Percentiles rank a stretch among this genome's conserved stretches.
These are phyloP conservation scores for Parauchenoglanis punctatus DNA, from an alignment of 2,797 vertebrate genomes.

Conservation along the genomic window DNA sequence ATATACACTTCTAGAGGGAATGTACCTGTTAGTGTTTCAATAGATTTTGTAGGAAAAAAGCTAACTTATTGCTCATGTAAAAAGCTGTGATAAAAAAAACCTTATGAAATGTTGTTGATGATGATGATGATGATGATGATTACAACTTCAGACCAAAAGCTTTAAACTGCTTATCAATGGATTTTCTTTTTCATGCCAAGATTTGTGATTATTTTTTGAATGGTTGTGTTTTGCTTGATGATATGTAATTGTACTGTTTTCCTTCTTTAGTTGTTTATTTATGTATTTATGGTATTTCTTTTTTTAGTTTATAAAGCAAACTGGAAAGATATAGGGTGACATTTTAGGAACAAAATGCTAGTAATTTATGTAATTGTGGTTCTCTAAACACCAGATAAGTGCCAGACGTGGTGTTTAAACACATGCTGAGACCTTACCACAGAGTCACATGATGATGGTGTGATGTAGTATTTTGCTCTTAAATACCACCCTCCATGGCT, in stretches of 20 bases:
- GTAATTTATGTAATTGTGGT: neutral
- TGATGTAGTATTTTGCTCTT: neutral
- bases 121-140: constrained; percentile 59
- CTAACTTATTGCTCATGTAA: constrained; percentile 73
- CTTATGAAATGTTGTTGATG: constrained; percentile 55
- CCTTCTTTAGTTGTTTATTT: constrained; percentile 79
- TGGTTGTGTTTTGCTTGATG: constrained; percentile 44
- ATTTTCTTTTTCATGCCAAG: constrained; percentile 72
- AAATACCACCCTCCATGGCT: neutral
- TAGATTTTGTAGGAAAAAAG: constrained; percentile 75
- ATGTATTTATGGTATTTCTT: constrained; percentile 67
- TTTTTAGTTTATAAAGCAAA: constrained; percentile 70
- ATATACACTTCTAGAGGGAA: constrained; percentile 73
- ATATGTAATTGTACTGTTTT: constrained; percentile 71
- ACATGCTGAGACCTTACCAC: neutral
- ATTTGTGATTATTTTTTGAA: constrained; percentile 75
- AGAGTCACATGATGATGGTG: neutral
- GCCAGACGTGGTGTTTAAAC: neutral
- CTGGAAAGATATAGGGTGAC: constrained; percentile 66
- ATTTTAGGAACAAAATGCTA: constrained; percentile 57
- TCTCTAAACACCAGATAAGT: neutral
- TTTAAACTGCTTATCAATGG: constrained; percentile 75
- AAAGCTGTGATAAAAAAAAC: constrained; percentile 68
- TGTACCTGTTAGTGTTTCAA: constrained; percentile 77
- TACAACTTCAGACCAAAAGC: constrained; percentile 85